Base-by-base conservation (phyloP, 2,113 vertebrate species). In the Boulengeromyrus knoepffleri region DNA sequence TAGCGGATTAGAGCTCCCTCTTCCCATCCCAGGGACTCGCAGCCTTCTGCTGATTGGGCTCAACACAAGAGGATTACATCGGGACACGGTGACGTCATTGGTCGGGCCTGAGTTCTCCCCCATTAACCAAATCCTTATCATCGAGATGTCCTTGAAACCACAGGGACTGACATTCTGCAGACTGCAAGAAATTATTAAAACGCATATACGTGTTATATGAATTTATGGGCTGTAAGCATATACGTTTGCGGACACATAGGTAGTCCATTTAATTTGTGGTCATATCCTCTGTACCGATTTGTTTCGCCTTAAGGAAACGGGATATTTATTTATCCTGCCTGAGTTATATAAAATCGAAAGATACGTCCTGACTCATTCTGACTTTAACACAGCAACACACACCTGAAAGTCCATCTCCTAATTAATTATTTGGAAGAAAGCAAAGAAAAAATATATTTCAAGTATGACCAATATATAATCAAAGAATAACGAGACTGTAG, bases 61-160 rank as follows among this genome's bases (percentile, higher is more conserved):
- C 93, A 92, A 95, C 96, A 95, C 96, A 94, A 96, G 96, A 96
- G 95, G 97, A 97, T 97, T 97, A 97, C 96, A 96, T 95, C 95
- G 96, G 96, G 96, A 96, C 96, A 95, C 93, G 94, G 95, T 97
- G 97, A 97, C 97, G 97, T 97, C 97, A 97, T 96, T 95, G 92
- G 95, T 93, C 94, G 94, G 95, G 95, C 96, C 95, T 91, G 95
- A 95, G 96, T 95, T 95, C 95, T 93, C 95, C 93, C 94, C 95
- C 95, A 96, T 96, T 96, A 95, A 95, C 95, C 95, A 96, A 96
- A 96, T 96, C 97, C 96, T 96, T 97, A 97, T 97, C 97, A 96
- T 95, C 93, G 95, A 96, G 96, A 96, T 97, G 97, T 97, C 97
- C 97, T 97, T 97, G 97, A 97, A 97, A 96, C 94, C 94, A 94